phyloP scores from a whole-genome alignment of 2,888 invertebrate species.

The Argyresthia goedartella region DNA sequence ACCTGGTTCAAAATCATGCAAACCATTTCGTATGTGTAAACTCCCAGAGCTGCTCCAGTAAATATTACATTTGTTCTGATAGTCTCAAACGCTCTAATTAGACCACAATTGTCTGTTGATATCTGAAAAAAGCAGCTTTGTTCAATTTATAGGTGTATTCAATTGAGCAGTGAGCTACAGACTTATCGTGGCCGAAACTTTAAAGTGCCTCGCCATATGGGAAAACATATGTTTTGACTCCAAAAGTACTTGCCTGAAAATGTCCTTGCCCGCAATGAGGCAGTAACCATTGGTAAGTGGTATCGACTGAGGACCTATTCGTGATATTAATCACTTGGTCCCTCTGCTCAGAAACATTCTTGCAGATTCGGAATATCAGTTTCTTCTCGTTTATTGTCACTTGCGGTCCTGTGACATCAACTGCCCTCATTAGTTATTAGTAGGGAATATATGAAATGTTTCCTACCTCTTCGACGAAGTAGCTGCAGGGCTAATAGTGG shows the following conservation, averaged over 20 bases:
- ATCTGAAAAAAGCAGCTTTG: slow-evolving; percentile 25
- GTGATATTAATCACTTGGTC: slow-evolving; percentile 37
- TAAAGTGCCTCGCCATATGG: too few species aligned
- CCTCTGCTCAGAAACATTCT: slow-evolving; percentile 39
- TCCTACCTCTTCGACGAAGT: too few species aligned
- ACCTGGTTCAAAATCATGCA: slow-evolving; percentile 61
- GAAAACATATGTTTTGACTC: too few species aligned
- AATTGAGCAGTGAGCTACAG: background rate
- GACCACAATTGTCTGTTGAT: slow-evolving; percentile 53
- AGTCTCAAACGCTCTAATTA: slow-evolving; percentile 49
- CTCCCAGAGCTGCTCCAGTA: slow-evolving; percentile 43
- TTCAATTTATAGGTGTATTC: too few species aligned
- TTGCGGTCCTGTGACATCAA: slow-evolving; percentile 34
- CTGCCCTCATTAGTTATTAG: background rate
- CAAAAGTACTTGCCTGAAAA: slow-evolving; percentile 39
- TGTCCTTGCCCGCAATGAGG: slow-evolving; percentile 45
- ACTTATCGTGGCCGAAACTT: background rate
- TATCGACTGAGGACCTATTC: slow-evolving; percentile 46
- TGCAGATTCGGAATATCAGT: slow-evolving; percentile 40
- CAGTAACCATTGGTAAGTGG: slow-evolving; percentile 59
- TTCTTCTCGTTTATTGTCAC: slow-evolving; percentile 37
- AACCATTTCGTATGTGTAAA: slow-evolving; percentile 51
- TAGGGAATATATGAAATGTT: background rate
- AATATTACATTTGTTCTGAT: slow-evolving; percentile 44
- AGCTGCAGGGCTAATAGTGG: too few species aligned